Evolutionary conservation across 2,888 invertebrate species (phyloP).

Genomic region (Mellilla xanthometata): DNA sequence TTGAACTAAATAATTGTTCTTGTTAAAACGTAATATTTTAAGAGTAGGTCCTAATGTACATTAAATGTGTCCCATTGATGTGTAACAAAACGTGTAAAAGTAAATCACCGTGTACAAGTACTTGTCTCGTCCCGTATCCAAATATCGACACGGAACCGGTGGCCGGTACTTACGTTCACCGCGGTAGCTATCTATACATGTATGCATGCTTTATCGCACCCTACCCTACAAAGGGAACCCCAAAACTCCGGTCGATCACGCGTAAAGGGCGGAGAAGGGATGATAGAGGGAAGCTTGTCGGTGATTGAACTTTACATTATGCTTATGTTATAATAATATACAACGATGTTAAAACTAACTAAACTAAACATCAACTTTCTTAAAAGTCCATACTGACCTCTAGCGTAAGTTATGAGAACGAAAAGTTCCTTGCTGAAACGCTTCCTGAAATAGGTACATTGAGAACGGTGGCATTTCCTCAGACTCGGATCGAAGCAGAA

Average conservation of each 20-base stretch:
- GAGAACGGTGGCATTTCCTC: conserved; percentile 71
- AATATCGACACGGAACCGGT: not conserved
- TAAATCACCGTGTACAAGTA: no score
- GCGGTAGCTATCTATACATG: conserved; percentile 28
- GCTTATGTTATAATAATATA: conserved; percentile 13
- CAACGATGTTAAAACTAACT: not conserved
- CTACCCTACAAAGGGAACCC: conserved; percentile 70
- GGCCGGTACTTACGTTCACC: conserved; percentile 13
- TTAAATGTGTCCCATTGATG: no score
- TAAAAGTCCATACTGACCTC: conserved; percentile 70
- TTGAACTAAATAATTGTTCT: no score
- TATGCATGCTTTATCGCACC: conserved; percentile 57
- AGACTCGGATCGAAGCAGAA: conserved; percentile 73
- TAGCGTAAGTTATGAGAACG: conserved; percentile 75
- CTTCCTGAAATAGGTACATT: conserved; percentile 77
- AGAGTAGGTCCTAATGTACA: no score
- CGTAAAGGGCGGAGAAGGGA: conserved; percentile 82
- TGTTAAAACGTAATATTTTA: no score
- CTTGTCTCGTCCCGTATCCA: conserved; percentile 3
- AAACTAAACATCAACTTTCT: conserved; percentile 22
- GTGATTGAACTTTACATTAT: conserved; percentile 63
- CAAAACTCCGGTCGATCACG: conserved; percentile 82
- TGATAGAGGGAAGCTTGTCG: conserved; percentile 77
- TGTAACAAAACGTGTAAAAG: no score
- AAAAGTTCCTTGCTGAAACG: conserved; percentile 77